Evolutionary conservation across 2,888 invertebrate genomes (phyloP).

Genomic region (Pammene fasciana): DNA sequence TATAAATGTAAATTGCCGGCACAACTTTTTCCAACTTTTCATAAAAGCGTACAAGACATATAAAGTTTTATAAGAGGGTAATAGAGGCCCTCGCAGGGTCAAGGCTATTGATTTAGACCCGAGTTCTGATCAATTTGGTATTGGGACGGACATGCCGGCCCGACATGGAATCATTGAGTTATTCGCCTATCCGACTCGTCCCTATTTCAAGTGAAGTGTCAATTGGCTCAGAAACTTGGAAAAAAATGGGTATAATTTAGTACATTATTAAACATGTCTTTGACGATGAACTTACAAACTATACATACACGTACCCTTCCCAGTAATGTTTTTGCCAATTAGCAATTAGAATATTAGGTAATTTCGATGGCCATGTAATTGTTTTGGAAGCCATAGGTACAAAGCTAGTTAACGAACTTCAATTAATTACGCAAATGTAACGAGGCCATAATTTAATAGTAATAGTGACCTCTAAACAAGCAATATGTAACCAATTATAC

Average conservation of each 20-base stretch:
- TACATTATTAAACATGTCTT: no score
- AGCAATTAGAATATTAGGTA: slow-evolving; percentile 1
- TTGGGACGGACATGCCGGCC: slow-evolving; percentile 1
- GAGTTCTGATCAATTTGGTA: slow-evolving; percentile 12
- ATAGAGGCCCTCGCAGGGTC: not conserved
- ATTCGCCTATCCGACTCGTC: slow-evolving; percentile 8
- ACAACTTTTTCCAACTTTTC: no score
- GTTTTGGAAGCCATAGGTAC: slow-evolving; percentile 4
- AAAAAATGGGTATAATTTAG: not conserved
- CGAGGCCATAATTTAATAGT: not conserved
- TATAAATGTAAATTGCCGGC: no score
- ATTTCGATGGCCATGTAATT: slow-evolving; percentile 11
- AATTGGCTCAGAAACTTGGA: not conserved
- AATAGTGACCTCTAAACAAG: slow-evolving; percentile 14
- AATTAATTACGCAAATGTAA: slow-evolving; percentile 9
- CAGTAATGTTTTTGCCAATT: not conserved
- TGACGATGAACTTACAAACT: no score
- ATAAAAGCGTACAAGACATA: not conserved
- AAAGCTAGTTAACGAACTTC: slow-evolving; percentile 12
- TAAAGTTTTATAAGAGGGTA: not conserved
- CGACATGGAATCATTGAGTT: slow-evolving; percentile 25
- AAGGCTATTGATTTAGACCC: slow-evolving; percentile 10
- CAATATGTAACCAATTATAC: slow-evolving; percentile 11
- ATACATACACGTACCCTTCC: not conserved
- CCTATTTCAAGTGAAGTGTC: slow-evolving; percentile 18